These are phyloP conservation scores for Tichodroma muraria DNA, from an alignment of 2,113 vertebrate genomes.

Conservation along the genomic window DNA sequence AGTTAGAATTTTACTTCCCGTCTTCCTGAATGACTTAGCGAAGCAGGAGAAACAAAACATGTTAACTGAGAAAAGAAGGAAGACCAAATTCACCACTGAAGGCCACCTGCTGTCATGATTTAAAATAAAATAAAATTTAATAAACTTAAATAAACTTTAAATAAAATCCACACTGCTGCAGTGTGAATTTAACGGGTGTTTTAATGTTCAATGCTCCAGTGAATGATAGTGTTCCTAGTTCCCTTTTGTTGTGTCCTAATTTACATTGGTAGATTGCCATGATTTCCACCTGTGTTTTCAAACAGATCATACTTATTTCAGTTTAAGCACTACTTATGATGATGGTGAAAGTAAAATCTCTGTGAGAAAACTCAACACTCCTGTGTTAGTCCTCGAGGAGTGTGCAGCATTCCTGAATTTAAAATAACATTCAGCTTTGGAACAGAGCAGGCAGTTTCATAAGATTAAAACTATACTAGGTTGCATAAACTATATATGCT, in stretches of 20 bases:
- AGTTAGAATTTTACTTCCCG: not conserved
- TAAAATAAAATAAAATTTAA: too few species aligned
- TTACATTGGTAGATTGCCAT: not conserved
- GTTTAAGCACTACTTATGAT: not conserved
- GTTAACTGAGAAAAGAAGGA: not conserved
- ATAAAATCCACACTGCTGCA: too few species aligned
- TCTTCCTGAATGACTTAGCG: not conserved
- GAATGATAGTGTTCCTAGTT: not conserved
- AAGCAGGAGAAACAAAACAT: not conserved
- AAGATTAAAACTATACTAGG: not conserved
- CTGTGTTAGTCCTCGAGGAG: not conserved
- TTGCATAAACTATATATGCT: not conserved
- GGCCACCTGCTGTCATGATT: not conserved
- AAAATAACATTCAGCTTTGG: not conserved
- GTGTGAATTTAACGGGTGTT: not conserved
- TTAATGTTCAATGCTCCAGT: not conserved
- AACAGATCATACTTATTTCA: not conserved
- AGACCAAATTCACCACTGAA: not conserved
- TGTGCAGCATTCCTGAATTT: not conserved
- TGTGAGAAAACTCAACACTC: not conserved
- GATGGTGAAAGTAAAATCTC: not conserved
- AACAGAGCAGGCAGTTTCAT: not conserved
- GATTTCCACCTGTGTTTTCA: not conserved
- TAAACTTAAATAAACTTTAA: too few species aligned
- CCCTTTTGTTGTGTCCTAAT: not conserved